phyloP scores from a whole-genome alignment of 2,113 vertebrate genomes.

The Gallinago paraguaiae region DNA sequence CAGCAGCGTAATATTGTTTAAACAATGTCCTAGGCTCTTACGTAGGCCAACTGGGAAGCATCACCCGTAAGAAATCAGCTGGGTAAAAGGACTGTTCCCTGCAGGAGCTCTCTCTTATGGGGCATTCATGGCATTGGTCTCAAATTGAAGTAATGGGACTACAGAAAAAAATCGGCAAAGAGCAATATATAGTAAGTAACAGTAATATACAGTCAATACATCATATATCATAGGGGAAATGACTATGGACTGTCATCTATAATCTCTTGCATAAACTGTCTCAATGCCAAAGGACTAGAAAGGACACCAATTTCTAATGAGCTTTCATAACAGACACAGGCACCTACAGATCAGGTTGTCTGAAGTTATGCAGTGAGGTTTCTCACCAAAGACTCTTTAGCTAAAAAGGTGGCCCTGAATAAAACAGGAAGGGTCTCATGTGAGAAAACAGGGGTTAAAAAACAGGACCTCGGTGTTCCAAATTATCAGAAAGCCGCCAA shows the following conservation, averaged over 20 bases:
- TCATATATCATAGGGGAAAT: background rate
- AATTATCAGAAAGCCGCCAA: background rate
- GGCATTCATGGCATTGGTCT: background rate
- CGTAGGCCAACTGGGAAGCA: accelerated
- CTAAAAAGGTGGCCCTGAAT: background rate
- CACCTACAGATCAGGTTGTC: background rate
- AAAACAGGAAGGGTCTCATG: background rate
- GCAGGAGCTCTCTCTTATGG: background rate
- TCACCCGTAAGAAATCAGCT: background rate
- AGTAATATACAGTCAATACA: background rate
- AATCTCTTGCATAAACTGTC: background rate
- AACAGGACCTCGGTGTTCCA: background rate
- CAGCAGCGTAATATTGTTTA: background rate
- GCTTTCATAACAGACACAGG: background rate
- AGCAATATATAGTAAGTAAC: background rate
- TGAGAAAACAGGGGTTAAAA: background rate
- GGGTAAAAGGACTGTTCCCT: background rate
- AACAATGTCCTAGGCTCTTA: background rate
- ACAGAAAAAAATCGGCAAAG: background rate
- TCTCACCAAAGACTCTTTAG: background rate
- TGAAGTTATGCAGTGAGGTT: background rate
- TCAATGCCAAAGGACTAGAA: slow-evolving; percentile 10
- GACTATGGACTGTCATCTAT: background rate
- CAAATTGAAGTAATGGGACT: background rate
- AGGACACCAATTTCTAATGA: slow-evolving; percentile 3